Percentiles rank a stretch among this genome's conserved stretches.
phyloP scores from a whole-genome alignment of 2,113 vertebrate genomes.

The Catharus fuscescens region DNA sequence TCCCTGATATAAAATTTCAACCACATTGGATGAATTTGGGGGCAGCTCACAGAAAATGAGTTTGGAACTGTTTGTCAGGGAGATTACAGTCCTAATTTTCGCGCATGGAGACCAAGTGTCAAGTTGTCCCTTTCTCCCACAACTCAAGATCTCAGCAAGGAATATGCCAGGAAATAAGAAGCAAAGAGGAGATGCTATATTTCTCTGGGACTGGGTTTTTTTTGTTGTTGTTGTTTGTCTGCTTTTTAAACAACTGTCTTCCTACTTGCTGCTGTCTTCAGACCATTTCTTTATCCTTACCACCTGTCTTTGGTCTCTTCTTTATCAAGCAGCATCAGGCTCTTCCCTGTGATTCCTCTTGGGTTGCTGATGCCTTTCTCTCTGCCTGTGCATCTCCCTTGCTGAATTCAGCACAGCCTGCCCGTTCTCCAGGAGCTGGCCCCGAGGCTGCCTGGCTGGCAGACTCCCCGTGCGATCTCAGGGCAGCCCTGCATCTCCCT shows the following conservation, averaged over 20 bases:
- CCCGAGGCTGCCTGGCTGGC: neutral
- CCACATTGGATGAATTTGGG: neutral
- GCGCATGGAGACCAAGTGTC: neutral
- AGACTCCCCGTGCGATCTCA: neutral
- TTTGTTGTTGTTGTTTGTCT: neutral
- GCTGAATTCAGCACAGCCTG: neutral
- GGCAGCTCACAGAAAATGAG: neutral
- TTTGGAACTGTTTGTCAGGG: neutral
- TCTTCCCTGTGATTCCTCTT: neutral
- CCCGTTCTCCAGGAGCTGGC: fast-evolving
- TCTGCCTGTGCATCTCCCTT: neutral
- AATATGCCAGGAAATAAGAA: neutral
- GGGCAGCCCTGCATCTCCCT: neutral
- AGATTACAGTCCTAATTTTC: neutral
- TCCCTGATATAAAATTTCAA: neutral
- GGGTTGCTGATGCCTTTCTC: neutral
- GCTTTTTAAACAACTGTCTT: neutral
- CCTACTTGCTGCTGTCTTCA: neutral
- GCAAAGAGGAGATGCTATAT: neutral
- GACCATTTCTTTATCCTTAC: neutral
- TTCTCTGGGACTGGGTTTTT: neutral
- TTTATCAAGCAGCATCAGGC: neutral
- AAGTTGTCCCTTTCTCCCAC: neutral
- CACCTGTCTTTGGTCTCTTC: neutral
- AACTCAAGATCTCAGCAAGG: neutral